Base-by-base conservation (phyloP, 2,797 vertebrate species). In the Ptychadena robeensis region DNA sequence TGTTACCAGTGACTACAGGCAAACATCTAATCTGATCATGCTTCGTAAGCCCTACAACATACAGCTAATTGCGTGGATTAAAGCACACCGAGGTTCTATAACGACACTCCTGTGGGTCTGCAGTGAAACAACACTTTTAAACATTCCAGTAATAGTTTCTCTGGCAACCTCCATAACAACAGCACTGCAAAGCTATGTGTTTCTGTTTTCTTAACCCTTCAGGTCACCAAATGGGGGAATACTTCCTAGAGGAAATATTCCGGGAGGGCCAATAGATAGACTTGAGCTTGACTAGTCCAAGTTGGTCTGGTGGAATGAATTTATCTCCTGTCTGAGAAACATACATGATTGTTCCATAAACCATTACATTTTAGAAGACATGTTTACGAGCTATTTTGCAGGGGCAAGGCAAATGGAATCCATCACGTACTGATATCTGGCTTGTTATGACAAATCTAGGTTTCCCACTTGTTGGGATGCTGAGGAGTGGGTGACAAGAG, bases 171-270 rank as follows among this genome's bases (percentile, higher is more conserved):
- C 88, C 89, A 89, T 91, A 93, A 93, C 92, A 94, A 93, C 93
- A 93, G 88, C 86, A 88, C 88, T 84, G 84, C 88, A 88, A 89
- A 87, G 90, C 88, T 90, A 53, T 53, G 82, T 85, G 85, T 91
- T 89, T 92, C 88, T 93, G 86, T 92, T 92, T 92, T 90, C 89
- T 95, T 95, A 94, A 95, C 92, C 92, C 93, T 94, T 94, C 85
- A 90, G 87, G 88, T 90, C 87, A 86, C 85, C 86, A 87, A 88
- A 73, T 87, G 89, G 91, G 91, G 88, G 88, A 91, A 92, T 90
- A 91, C 88, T 93, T 94, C 93, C 93, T 92, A 84, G 57, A 92
- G 89, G 89, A 94, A 93, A 88, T 85, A 87, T 86, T 90, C 90
- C 87, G 86, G 77, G 79, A 78, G 83, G 86, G 74, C 76, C 88